Base-by-base conservation (phyloP, 2,888 invertebrate genomes). In the Ichneumoninae sp. region DNA sequence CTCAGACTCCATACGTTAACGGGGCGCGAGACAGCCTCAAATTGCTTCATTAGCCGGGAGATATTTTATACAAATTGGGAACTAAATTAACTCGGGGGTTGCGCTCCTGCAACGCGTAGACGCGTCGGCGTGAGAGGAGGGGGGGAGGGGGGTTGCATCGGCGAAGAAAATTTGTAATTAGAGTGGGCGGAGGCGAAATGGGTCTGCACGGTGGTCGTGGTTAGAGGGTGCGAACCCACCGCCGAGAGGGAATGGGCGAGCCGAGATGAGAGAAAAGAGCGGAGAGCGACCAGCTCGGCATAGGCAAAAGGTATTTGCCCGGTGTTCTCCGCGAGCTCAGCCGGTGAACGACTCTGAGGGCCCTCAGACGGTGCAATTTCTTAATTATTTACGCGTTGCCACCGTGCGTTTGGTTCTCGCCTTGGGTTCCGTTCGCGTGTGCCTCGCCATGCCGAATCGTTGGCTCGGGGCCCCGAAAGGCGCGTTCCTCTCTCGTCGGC, bases 31-130 rank as follows among this genome's bases (percentile, higher is more conserved):
- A 91, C 93, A 92, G 92, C 92, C 90, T 93, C 93, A 93, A 93
- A 93, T 93, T 93, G 92, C 93, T 93, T 93, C 93, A 93, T 93
- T 93, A 93, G 92, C 92, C 89, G 88, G 88, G 89, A 91, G 91
- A 93, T 93, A 93, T 93, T 93, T 92, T 92, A 93, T 92, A 93
- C 92, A 93, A 93, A 93, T 93, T 93, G 92, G 91, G 88, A 90
- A 91, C 89, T 93, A 92, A 92, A 92, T 93, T 93, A 93, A 83
- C 83, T 73, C 90, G 88, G 68, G 68, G 74, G 52, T 76, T 80
- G 77, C 85, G 86, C 26, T 81, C 63, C 44, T 57, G 82, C 73
- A 81, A 88, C 85, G 76, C 80, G 70, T 47, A 75, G 78, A 19
- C 70, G 47, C 69, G 47, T 60, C 66, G 78, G 78, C 7, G 5